These are phyloP conservation scores for Chironomus striatipennis DNA, from an alignment of 1,140 invertebrate species.

Conservation along the genomic window DNA sequence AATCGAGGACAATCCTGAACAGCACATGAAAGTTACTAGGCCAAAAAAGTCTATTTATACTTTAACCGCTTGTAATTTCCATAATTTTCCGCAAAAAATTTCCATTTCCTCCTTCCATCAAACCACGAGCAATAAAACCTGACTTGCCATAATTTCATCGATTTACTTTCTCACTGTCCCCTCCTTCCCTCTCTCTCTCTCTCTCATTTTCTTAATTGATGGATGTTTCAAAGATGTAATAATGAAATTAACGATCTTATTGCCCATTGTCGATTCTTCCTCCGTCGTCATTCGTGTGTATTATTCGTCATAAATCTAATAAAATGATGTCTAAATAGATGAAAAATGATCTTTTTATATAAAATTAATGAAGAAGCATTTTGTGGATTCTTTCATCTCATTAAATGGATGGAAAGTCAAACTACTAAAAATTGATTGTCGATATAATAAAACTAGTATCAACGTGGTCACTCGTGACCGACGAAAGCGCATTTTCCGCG, in stretches of 20 bases:
- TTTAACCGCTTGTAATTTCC: too few relatives aligned
- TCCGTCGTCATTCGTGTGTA: not conserved
- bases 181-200: too few relatives aligned
- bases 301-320: not conserved
- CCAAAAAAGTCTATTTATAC: too few relatives aligned
- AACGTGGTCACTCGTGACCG: too few relatives aligned
- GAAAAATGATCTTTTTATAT: not conserved
- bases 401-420: not conserved
- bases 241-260: conserved; percentile 5
- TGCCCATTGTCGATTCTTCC: not conserved
- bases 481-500: too few relatives aligned
- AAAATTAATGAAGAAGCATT: not conserved
- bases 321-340: not conserved
- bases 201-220: not conserved
- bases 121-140: not conserved
- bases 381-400: conserved; percentile 3
- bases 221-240: not conserved
- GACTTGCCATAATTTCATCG: not conserved
- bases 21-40: too few relatives aligned
- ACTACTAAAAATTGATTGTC: not conserved
- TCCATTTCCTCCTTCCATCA: too few relatives aligned
- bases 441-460: too few relatives aligned
- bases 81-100: too few relatives aligned
- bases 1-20: too few relatives aligned
- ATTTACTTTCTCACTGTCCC: not conserved